Evolutionary conservation across 2,888 invertebrate genomes (phyloP).

Genomic region (Globia sparganii): DNA sequence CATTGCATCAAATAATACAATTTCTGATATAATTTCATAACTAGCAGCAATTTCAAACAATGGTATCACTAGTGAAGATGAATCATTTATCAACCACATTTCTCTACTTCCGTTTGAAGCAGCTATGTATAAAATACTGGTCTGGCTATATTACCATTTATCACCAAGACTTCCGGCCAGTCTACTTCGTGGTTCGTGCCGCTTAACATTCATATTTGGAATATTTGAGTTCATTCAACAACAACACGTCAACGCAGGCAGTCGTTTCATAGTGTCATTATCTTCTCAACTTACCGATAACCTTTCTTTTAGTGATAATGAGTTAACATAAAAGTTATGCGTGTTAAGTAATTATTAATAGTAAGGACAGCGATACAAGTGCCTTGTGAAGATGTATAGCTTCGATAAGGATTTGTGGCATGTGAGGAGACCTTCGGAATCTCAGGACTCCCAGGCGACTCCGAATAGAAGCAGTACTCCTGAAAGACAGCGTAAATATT

Average conservation of each 20-base stretch:
- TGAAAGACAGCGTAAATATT: slow-evolving; percentile 73
- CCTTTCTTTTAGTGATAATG: slow-evolving; percentile 62
- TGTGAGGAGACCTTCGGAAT: slow-evolving; percentile 80
- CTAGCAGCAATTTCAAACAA: slow-evolving; percentile 6
- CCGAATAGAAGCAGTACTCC: slow-evolving; percentile 63
- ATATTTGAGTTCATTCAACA: slow-evolving; percentile 54
- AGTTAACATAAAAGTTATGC: slow-evolving; percentile 40
- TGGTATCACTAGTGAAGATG: neutral
- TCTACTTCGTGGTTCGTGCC: slow-evolving; percentile 13
- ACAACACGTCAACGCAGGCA: slow-evolving; percentile 34
- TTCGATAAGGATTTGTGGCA: slow-evolving; percentile 89
- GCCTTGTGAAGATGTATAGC: slow-evolving; percentile 81
- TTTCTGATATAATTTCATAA: slow-evolving; percentile 1
- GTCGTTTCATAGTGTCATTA: slow-evolving; percentile 58
- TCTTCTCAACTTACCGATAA: slow-evolving; percentile 56
- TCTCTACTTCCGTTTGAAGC: slow-evolving; percentile 21
- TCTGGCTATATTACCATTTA: slow-evolving; percentile 9
- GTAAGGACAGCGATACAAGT: slow-evolving; percentile 49
- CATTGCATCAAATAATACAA: neutral
- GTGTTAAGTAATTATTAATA: slow-evolving; percentile 45
- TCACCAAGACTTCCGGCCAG: slow-evolving; percentile 36
- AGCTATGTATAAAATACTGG: neutral
- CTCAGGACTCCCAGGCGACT: slow-evolving; percentile 72
- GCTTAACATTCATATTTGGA: slow-evolving; percentile 51
- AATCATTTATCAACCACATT: slow-evolving; percentile 34